These are phyloP conservation scores for Ricordea florida DNA, from an alignment of 92 coral and sea anemone species.

Conservation along the genomic window DNA sequence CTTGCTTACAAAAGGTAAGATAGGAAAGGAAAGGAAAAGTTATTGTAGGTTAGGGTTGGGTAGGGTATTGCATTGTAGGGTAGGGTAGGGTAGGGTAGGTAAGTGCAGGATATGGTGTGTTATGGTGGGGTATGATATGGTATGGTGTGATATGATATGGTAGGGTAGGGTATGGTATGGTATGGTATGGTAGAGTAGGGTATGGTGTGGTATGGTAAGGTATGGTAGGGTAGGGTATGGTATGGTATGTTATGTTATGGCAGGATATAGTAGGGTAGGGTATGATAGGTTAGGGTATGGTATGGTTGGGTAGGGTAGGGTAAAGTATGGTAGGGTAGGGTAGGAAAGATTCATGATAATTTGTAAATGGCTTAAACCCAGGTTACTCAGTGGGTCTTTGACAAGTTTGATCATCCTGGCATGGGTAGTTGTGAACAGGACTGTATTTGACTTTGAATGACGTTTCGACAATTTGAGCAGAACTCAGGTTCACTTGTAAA, in stretches of 20 bases:
- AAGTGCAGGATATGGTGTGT: neutral
- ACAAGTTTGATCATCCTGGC: too few species aligned
- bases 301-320: neutral
- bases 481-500: too few species aligned
- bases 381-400: too few species aligned
- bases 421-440: too few species aligned
- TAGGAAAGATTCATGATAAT: too few species aligned
- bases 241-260: neutral
- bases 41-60: neutral
- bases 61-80: neutral
- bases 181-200: neutral
- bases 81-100: neutral
- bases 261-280: neutral
- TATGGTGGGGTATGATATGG: neutral
- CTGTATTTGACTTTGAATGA: too few species aligned
- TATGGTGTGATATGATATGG: neutral
- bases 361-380: too few species aligned
- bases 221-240: neutral
- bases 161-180: neutral
- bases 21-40: neutral
- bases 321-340: neutral
- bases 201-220: neutral
- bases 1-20: conserved; percentile 83
- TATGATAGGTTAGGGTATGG: neutral
- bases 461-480: too few species aligned